phyloP scores from a whole-genome alignment of 2,113 vertebrate species.

The Coracopsis vasa region DNA sequence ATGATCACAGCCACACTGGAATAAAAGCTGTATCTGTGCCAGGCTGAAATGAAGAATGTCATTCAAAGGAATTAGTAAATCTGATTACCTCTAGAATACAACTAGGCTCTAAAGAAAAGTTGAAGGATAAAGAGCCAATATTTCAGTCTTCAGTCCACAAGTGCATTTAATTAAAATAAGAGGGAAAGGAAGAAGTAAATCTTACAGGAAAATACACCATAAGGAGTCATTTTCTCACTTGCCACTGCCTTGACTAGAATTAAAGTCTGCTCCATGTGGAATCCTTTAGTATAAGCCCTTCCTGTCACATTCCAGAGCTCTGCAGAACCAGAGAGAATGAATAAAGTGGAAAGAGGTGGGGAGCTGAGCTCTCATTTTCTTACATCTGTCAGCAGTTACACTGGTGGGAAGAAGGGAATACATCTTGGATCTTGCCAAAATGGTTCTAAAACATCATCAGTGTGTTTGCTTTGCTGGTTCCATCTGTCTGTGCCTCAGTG shows the following conservation, averaged over 20 bases:
- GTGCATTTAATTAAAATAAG: not conserved
- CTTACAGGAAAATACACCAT: not conserved
- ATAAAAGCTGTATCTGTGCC: not conserved
- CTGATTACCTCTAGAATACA: not conserved
- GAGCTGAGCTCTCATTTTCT: not conserved
- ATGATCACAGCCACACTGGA: not conserved
- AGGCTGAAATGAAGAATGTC: not conserved
- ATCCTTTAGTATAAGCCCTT: not conserved
- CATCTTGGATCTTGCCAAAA: not conserved
- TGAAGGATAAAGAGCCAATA: not conserved
- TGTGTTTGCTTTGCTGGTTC: conserved; percentile 39
- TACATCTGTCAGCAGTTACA: conserved; percentile 44
- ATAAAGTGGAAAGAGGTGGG: not conserved
- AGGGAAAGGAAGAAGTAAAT: not conserved
- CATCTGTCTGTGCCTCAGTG: conserved; percentile 41
- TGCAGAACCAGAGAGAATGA: not conserved
- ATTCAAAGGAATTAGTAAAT: not conserved
- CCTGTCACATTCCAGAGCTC: not conserved
- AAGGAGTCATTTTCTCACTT: not conserved
- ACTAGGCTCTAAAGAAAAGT: not conserved
- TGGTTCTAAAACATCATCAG: not conserved
- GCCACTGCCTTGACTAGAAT: not conserved
- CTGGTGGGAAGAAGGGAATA: conserved; percentile 22
- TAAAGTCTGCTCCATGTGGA: not conserved
- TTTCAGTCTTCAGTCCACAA: not conserved